phyloP scores from a whole-genome alignment of 2,113 vertebrate genomes.

The Myanophis thanlyinensis region DNA sequence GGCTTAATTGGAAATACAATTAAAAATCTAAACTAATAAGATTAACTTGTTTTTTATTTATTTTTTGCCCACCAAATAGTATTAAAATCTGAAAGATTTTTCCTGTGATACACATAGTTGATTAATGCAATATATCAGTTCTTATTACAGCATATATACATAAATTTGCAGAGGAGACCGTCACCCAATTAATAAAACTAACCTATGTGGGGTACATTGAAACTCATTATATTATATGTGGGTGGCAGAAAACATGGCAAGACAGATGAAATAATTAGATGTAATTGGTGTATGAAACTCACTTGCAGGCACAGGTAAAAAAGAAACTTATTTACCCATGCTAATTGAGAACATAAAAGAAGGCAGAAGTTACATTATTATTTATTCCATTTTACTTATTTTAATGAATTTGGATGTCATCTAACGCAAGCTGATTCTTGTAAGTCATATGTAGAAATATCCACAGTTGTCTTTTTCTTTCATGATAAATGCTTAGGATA shows the following conservation, averaged over 20 bases:
- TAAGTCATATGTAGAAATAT: not conserved
- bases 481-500: not conserved
- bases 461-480: not conserved
- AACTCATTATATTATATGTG: too few relatives aligned
- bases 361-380: not conserved
- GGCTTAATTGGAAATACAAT: not conserved
- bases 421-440: not conserved
- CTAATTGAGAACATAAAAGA: not conserved
- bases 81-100: not conserved
- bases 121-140: not conserved
- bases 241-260: not conserved
- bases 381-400: not conserved
- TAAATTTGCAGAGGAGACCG: not conserved
- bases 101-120: not conserved
- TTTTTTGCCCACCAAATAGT: not conserved
- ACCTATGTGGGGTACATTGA: not conserved
- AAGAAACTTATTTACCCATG: not conserved
- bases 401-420: not conserved
- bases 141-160: not conserved
- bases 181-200: not conserved
- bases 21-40: not conserved
- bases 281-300: not conserved
- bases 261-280: not conserved
- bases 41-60: not conserved
- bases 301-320: not conserved